Conservation (phyloP, 2,113 vertebrate species). For the Heloderma charlesbogerti region DNA sequence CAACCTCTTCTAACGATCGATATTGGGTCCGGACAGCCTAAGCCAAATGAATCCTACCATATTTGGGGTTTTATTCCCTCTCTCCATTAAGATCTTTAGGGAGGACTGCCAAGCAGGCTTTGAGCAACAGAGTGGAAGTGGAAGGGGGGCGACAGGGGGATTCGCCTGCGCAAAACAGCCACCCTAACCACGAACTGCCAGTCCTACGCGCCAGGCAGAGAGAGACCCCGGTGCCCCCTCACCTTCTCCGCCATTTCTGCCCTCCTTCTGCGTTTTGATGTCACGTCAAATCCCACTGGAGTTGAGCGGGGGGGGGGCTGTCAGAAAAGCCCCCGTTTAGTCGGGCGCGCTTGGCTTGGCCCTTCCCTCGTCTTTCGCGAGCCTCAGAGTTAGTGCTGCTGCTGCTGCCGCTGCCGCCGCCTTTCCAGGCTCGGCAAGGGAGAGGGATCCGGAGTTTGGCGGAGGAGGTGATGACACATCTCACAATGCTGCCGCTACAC, state of each 20-base stretch:
- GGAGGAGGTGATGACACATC: constrained; percentile 89
- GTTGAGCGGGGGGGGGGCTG: neutral
- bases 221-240: constrained; percentile 44
- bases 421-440: constrained; percentile 21
- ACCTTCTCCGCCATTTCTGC: constrained; percentile 4
- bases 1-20: neutral
- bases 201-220: neutral
- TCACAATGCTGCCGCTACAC: constrained; percentile 86
- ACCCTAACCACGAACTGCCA: neutral
- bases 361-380: neutral
- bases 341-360: neutral
- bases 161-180: neutral
- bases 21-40: neutral
- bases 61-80: neutral
- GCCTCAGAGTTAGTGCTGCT: constrained; percentile 30
- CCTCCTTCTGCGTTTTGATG: constrained; percentile 6
- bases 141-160: neutral
- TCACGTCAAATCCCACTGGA: constrained; percentile 30
- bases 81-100: neutral
- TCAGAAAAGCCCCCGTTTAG: neutral
- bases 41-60: neutral
- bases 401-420: neutral
- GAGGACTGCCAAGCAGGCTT: neutral
- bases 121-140: neutral
- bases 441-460: constrained; percentile 69